Percentiles rank a stretch among this genome's conserved stretches.
Conservation (phyloP, 2,113 vertebrate species). For the Pituophis catenifer region DNA sequence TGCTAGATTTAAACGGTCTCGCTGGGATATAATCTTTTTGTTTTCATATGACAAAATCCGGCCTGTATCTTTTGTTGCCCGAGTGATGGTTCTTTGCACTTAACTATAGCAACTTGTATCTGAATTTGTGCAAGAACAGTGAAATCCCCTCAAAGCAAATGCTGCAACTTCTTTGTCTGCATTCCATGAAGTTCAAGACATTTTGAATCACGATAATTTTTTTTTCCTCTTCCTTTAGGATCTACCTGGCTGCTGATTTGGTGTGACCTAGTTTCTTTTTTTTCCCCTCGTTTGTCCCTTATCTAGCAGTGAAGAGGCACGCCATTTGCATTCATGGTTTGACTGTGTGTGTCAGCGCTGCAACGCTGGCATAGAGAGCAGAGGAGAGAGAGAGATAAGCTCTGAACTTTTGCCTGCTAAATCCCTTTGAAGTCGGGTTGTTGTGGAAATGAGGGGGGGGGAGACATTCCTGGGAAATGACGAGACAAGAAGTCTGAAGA, state of each 20-base stretch:
- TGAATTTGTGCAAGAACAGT: not conserved
- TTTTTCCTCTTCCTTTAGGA: slow-evolving; percentile 7
- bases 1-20: not conserved
- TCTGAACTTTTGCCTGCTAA: no score
- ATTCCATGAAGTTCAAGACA: not conserved
- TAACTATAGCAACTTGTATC: not conserved
- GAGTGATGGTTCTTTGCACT: not conserved
- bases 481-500: no score
- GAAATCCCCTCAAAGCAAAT: not conserved
- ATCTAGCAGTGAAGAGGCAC: slow-evolving; percentile 35
- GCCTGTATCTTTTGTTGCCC: not conserved
- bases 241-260: slow-evolving; percentile 15
- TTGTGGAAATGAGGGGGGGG: no score
- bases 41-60: not conserved
- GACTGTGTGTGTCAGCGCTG: slow-evolving; percentile 13
- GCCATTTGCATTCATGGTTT: slow-evolving; percentile 56
- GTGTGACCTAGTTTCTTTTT: slow-evolving; percentile 52
- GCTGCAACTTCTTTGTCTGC: not conserved
- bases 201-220: not conserved
- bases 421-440: no score
- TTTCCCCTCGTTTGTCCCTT: slow-evolving; percentile 1
- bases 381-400: no score
- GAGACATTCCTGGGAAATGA: no score
- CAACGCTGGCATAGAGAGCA: no score
- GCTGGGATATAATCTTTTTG: not conserved